Evolutionary conservation across 2,797 vertebrate species (phyloP).

Genomic region (Eulemur coronatus): DNA sequence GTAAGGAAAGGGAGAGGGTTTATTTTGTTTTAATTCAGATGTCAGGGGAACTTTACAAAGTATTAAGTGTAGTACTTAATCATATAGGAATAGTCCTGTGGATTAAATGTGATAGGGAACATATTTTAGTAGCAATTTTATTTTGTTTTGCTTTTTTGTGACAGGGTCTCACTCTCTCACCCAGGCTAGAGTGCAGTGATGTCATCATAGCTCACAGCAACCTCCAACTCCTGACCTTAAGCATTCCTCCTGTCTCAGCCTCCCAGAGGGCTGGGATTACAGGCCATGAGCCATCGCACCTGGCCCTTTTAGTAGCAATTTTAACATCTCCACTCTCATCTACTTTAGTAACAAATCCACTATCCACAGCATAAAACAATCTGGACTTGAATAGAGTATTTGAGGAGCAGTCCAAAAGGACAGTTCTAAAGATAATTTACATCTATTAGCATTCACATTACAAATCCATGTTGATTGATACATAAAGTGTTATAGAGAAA

Average conservation of each 20-base stretch:
- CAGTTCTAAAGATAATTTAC: not conserved
- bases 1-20: not conserved
- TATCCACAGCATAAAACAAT: not conserved
- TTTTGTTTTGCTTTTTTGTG: not conserved
- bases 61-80: not conserved
- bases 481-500: not conserved
- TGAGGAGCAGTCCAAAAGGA: not conserved
- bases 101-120: constrained; percentile 31
- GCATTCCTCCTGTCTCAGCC: not conserved
- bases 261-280: not conserved
- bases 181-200: not conserved
- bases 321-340: not conserved
- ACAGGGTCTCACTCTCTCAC: not conserved
- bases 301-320: not conserved
- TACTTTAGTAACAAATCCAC: constrained; percentile 24
- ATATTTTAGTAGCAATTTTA: not conserved
- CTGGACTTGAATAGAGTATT: not conserved
- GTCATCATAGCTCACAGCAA: not conserved
- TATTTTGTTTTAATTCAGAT: not conserved
- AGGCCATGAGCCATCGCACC: not conserved
- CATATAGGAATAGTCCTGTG: not conserved
- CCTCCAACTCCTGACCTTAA: not conserved
- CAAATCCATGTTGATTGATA: not conserved
- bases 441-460: not conserved
- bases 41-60: not conserved